Conservation (phyloP, 2,888 invertebrate genomes). For the Cerastoderma edule region DNA sequence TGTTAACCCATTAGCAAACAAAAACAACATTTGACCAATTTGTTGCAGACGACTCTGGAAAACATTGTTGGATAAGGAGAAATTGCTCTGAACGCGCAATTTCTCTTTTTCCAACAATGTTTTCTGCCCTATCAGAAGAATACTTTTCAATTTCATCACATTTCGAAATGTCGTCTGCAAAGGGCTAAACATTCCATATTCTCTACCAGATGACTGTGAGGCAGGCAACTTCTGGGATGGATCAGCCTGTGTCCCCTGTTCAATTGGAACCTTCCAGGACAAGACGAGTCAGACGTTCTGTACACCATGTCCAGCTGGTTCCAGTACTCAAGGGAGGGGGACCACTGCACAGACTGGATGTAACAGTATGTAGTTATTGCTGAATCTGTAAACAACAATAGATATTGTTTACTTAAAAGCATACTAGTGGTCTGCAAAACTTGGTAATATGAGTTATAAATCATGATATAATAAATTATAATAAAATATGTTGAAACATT, state of each 20-base stretch:
- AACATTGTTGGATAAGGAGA: slow-evolving; percentile 1
- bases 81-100: not conserved
- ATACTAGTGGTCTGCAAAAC: too few species aligned
- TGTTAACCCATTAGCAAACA: too few species aligned
- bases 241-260: slow-evolving; percentile 13
- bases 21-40: too few species aligned
- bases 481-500: too few species aligned
- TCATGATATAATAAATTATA: too few species aligned
- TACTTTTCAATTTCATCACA: not conserved
- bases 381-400: too few species aligned
- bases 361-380: slow-evolving; percentile 20
- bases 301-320: slow-evolving; percentile 23
- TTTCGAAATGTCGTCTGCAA: not conserved
- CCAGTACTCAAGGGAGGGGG: slow-evolving; percentile 11
- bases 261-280: slow-evolving; percentile 20
- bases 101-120: not conserved
- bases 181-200: not conserved
- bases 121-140: too few species aligned
- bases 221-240: slow-evolving; percentile 19
- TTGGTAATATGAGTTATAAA: too few species aligned
- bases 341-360: not conserved
- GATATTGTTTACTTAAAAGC: too few species aligned
- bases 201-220: slow-evolving; percentile 17
- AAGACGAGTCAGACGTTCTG: slow-evolving; percentile 7
- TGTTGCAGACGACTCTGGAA: not conserved